Evolutionary conservation across 2,888 invertebrate species (phyloP), one percentile per base, ranked within the genome.

Genomic region (Platerodrilus igneus): DNA sequence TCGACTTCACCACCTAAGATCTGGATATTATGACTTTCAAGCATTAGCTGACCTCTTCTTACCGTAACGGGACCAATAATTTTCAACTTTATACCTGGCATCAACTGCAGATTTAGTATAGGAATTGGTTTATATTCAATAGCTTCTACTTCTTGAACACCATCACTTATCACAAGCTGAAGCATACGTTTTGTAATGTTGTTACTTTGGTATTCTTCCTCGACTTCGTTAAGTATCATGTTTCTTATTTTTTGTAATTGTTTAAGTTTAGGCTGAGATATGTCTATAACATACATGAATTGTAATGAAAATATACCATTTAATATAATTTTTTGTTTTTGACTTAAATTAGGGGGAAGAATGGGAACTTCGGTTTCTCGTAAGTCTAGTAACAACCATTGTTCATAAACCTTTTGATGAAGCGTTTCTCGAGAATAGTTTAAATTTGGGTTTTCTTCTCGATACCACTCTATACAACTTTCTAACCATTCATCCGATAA

Each of bases 1-100:
- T 83, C 81, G 1, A 86, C 81, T 64, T 85, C 83, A 0, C 88
- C 88, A 0, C 86, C 86, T 1, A 86, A 60, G 38, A 83, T 63
- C 46, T 75, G 72, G 3, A 86, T 59, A 30, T 77, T 70, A 27
- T 65, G 64, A 37, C 75, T 76, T 41, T 81, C 75, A 41, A 88
- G 64, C 52, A 86, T 68, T 21, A 89, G 57, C 41, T 82, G 71
- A 0, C 87, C 86, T 42, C 77, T 70, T 20, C 86, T 74, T 56
- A 86, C 81, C 41, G 73, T 72, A n/a, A 87, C 67, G 5, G 81
- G 82, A 0, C 86, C 86, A 65, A 74, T 76, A 8, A 87, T 67
- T 48, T 80, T 67, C 13, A 81, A 55, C 71, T 86, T 79, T 38
- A 72, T 72, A 1, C 82, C 82, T 1, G 82, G 81, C 11, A 67